Evolutionary conservation across 2,888 invertebrate genomes (phyloP), one percentile per base, ranked within the genome.

Genomic region (Catocala nupta): DNA sequence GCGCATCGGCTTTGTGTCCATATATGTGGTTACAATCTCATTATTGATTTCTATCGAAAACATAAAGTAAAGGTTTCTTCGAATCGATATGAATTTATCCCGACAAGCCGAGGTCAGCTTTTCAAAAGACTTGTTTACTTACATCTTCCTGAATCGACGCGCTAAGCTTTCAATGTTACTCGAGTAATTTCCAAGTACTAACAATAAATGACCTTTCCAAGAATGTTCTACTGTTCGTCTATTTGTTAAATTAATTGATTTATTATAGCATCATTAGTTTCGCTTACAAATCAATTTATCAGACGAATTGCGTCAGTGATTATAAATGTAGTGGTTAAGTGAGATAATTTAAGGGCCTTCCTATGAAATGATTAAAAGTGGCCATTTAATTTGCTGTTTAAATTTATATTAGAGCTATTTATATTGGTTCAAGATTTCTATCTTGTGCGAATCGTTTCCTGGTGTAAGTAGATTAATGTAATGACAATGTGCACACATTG

Each of bases 191-290:
- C 70, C 70, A 80, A 77, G 70, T 70, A 48, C 58, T 62, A 80
- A 89, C 86, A 89, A 89, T 85, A 66, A 49, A 60, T 49, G 65
- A 65, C 65, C 65, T 60, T 54, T 60, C 36, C 25, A 54, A 83
- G 77, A 80, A 81, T 81, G 43, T 75, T 72, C 75, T 65, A 73
- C 76, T 81, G 78, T 84, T 81, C 71, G 70, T 74, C 67, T 81
- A 78, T 82, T 86, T 82, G 73, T 78, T 76, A 74, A 77, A 80
- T 81, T 84, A 84, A 87, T 86, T 84, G 81, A 80, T 81, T 82
- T 80, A 83, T 81, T 80, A 82, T 77, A 68, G 64, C 71, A 65
- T 67, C 71, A 68, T 74, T 68, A 73, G 62, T 70, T 66, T 73
- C 59, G 62, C 59, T 73, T 71, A 70, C 52, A 64, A 73, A 61